Evolutionary conservation across 2,113 vertebrate species (phyloP), one percentile per base, ranked within the genome.

Genomic region (Pomatostomus ruficeps): DNA sequence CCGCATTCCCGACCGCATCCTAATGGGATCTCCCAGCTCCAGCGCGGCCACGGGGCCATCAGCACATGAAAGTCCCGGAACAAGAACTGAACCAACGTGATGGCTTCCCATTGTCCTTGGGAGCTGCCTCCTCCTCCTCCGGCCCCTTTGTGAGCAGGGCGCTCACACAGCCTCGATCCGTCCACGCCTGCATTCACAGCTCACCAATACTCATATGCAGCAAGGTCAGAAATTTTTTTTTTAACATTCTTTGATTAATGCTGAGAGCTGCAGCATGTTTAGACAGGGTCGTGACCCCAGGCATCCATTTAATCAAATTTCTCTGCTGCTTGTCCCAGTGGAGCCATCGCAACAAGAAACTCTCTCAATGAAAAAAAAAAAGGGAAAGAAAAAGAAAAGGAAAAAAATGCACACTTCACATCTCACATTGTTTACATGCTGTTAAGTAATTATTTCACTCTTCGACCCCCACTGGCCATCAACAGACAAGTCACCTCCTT

Each of bases 301-400:
- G 98, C 98, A 98, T 98, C 98, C 98, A 99, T 98, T 99, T 99
- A 98, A 98, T 99, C 98, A 98, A 98, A 98, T 99, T 98, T 98
- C 97, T 98, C 98, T 98, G 97, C 97, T 98, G 97, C 97, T 85
- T 97, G 96, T 98, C 98, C 98, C 98, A 97, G 95, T 93, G 98
- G 98, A 98, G 96, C 96, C 96, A 97, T 98, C 91, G 42, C 96
- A 97, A 98, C 92, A 97, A 98, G 97, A 98, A 98, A 97, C 93
- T 97, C 96, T 98, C 97, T 98, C 97, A 98, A 97, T 97, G 97
- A 97, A 97, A 96, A 95, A 93, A 66, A 76, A 83, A 58, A 54
- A 7, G 36, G 22, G 40, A 62, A 89, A 58, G 40, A 75, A 70
- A 79, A 86, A 75, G 42, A 94, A 92, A 97, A 71, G 83, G 71